Conservation (phyloP, 1,140 invertebrate genomes). For the Mizuhopecten yessoensis region DNA sequence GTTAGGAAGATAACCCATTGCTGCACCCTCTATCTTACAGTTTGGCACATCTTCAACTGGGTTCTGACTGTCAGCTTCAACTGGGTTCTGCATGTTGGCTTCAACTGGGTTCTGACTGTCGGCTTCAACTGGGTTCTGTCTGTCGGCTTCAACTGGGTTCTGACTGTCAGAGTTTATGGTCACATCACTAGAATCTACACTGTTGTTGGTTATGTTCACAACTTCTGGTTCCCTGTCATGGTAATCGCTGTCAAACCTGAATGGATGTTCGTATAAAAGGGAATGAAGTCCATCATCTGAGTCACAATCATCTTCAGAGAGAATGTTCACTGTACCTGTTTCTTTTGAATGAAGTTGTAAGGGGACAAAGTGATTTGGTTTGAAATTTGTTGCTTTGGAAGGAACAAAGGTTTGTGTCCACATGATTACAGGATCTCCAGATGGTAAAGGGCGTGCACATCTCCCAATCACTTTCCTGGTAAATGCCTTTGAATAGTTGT, state of each 20-base stretch:
- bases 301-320: neutral
- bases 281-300: neutral
- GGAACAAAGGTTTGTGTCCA: neutral
- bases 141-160: too few species aligned
- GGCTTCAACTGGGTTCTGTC: too few species aligned
- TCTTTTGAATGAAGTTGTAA: neutral
- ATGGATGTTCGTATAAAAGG: neutral
- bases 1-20: neutral
- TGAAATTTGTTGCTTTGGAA: neutral
- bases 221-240: neutral
- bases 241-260: neutral
- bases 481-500: neutral
- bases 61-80: neutral
- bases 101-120: too few species aligned
- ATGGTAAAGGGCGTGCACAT: neutral
- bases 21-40: neutral
- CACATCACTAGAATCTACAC: neutral
- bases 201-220: neutral
- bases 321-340: neutral
- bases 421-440: neutral
- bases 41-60: neutral
- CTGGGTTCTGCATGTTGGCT: too few species aligned
- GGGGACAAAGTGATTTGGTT: neutral
- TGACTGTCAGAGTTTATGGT: neutral
- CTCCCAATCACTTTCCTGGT: neutral